Evolutionary conservation across 2,888 invertebrate genomes (phyloP).

Genomic region (Cephus runcator): DNA sequence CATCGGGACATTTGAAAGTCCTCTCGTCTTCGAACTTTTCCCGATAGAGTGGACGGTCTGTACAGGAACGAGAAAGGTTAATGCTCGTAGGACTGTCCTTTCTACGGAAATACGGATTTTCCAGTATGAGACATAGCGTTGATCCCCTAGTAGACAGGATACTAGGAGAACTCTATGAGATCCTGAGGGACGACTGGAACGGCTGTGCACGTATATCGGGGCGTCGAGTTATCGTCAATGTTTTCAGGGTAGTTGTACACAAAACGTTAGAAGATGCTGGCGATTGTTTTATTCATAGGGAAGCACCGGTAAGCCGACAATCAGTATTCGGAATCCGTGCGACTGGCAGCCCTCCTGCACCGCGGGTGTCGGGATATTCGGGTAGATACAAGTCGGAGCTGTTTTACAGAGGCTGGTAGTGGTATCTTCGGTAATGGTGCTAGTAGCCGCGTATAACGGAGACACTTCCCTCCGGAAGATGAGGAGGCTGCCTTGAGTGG

Average conservation of each 20-base stretch:
- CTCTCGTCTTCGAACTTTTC: neutral
- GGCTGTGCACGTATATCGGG: neutral
- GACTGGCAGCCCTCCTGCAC: slow-evolving; percentile 17
- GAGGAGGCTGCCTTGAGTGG: neutral
- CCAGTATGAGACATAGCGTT: neutral
- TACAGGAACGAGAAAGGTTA: neutral
- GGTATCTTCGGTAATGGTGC: neutral
- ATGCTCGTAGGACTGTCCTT: neutral
- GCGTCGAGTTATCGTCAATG: neutral
- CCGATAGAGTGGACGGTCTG: neutral
- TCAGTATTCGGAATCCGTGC: slow-evolving; percentile 45
- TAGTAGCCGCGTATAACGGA: neutral
- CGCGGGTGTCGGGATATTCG: neutral
- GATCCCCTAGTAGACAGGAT: neutral
- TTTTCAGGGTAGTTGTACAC: slow-evolving; percentile 1
- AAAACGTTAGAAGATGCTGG: slow-evolving; percentile 22
- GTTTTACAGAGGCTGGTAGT: neutral
- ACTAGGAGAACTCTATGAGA: neutral
- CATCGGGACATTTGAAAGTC: neutral
- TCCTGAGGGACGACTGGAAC: neutral
- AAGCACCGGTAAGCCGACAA: slow-evolving; percentile 43
- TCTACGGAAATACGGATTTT: neutral
- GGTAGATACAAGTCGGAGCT: neutral
- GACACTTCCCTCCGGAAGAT: neutral
- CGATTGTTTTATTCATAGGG: slow-evolving; percentile 48